Evolutionary conservation across 35 echinoderm and acorn worm genomes (phyloP).

Genomic region (Lytechinus pictus): DNA sequence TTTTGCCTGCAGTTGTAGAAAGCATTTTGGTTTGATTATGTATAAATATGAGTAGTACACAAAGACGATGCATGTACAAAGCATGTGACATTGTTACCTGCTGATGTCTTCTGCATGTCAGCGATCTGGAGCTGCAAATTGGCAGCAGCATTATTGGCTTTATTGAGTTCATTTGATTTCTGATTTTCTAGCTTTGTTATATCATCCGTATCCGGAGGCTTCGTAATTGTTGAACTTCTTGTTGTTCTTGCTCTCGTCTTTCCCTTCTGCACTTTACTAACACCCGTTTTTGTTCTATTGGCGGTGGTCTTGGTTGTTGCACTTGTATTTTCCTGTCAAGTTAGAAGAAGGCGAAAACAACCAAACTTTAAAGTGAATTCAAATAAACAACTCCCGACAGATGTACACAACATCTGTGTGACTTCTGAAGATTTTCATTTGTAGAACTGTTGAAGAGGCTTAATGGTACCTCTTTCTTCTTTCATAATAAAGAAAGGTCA

Average conservation of each 20-base stretch:
- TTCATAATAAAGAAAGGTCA: no score
- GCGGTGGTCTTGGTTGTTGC: slow-evolving; percentile 75
- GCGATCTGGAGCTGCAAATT: slow-evolving; percentile 84
- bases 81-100: slow-evolving; percentile 58
- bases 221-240: slow-evolving; percentile 76
- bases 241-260: slow-evolving; percentile 76
- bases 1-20: no score
- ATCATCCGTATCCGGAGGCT: slow-evolving; percentile 76
- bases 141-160: slow-evolving; percentile 48
- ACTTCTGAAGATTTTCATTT: no score
- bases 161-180: slow-evolving; percentile 70
- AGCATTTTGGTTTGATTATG: no score
- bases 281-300: slow-evolving; percentile 67
- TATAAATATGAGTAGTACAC: no score
- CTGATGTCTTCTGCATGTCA: slow-evolving; percentile 93
- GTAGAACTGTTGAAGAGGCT: no score
- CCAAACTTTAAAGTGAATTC: neutral
- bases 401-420: neutral
- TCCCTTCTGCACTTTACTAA: slow-evolving; percentile 68
- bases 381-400: neutral
- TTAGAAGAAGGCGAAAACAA: neutral
- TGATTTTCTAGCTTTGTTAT: slow-evolving; percentile 85
- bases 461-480: no score
- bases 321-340: slow-evolving; percentile 81
- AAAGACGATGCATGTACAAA: no score